Evolutionary conservation across 2,797 vertebrate genomes (phyloP).

Genomic region (Mareca penelope): DNA sequence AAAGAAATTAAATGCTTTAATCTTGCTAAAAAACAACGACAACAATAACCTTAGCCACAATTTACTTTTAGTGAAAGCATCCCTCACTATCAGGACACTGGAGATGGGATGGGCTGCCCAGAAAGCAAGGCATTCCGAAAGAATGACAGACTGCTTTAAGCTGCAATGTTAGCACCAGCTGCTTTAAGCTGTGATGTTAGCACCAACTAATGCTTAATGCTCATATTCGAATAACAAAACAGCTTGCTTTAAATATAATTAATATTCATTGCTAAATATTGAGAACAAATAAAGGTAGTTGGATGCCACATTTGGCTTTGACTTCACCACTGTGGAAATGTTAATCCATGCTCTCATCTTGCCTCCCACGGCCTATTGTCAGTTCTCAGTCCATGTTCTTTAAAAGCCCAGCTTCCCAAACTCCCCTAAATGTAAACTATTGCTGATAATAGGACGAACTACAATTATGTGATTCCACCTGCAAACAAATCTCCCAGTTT

Average conservation of each 20-base stretch:
- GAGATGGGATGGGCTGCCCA: neutral
- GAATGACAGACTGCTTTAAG: neutral
- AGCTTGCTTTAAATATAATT: neutral
- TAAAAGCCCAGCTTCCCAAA: slow-evolving; percentile 9
- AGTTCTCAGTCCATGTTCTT: neutral
- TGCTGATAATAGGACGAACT: neutral
- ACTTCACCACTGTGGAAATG: neutral
- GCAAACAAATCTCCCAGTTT: neutral
- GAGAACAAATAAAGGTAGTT: neutral
- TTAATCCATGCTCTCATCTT: neutral
- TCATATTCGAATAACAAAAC: neutral
- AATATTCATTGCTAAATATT: slow-evolving; percentile 21
- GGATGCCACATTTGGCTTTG: neutral
- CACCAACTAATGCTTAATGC: neutral
- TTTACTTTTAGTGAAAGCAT: neutral
- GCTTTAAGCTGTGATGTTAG: neutral
- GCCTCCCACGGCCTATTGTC: neutral
- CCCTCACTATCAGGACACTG: neutral
- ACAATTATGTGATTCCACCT: neutral
- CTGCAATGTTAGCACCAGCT: neutral
- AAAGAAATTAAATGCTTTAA: neutral
- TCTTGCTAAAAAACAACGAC: neutral
- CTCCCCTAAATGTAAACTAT: neutral
- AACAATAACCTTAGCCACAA: neutral
- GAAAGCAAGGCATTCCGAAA: neutral